Evolutionary conservation across 2,797 vertebrate species (phyloP), one percentile per base, ranked within the genome.

Genomic region (Pristis pectinata): DNA sequence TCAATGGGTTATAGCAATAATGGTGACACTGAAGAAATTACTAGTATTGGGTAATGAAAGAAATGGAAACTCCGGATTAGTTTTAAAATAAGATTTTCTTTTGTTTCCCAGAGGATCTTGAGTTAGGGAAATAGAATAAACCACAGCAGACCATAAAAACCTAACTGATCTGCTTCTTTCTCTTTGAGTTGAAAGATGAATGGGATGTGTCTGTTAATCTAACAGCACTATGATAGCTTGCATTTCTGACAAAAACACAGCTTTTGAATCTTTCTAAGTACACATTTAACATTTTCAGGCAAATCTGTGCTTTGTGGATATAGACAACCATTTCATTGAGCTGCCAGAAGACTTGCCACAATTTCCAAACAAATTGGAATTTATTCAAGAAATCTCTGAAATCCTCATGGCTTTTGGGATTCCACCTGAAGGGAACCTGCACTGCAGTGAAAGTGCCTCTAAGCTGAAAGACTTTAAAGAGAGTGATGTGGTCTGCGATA

Each of bases 291-390:
- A 95, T 95, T 96, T 96, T 82, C 95, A 99, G 99, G 99, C 99
- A 95, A 99, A 99, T 96, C 96, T 99, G 95, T 99, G 99, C 97
- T 99, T 99, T 96, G 99, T 99, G 96, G 99, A 99, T 96, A 98
- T 99, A 94, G 99, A 99, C 97, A 99, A 99, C 97, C 99, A 99
- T 96, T 99, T 98, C 95, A 98, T 99, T 3, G 99, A 99, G 95
- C 97, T 99, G 95, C 99, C 99, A 0, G 99, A 99, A 96, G 99
- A 99, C 95, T 96, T 99, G 95, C 99, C 99, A 70, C 99, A 99
- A 96, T 99, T 99, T 96, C 99, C 99, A 95, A 99, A 99, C 97
- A 99, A 99, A 95, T 97, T 99, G n/a, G 99, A 99, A 96, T 99
- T 99, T 96, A 97, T 99, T 95, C 99, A 99, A 97, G 99, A 99